Evolutionary conservation across 2,113 vertebrate genomes (phyloP).

Genomic region (Trachemys scripta): DNA sequence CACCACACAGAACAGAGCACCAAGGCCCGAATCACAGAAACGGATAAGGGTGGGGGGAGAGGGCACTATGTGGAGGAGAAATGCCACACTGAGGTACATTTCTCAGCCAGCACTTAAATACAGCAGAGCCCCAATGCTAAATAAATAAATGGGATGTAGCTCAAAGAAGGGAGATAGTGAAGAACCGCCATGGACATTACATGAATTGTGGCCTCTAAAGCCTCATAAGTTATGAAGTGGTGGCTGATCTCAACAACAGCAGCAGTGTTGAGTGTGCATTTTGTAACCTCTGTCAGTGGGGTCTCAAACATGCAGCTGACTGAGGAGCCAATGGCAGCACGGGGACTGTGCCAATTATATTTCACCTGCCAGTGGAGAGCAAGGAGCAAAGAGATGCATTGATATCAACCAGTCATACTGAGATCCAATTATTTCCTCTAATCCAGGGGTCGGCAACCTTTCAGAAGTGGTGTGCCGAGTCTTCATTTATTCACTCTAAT

Average conservation of each 20-base stretch:
- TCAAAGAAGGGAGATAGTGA: background rate
- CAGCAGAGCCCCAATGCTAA: background rate
- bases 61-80: background rate
- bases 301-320: background rate
- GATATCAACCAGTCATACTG: background rate
- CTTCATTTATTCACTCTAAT: no score
- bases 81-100: background rate
- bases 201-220: background rate
- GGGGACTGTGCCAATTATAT: background rate
- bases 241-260: background rate
- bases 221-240: rapidly evolving
- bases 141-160: background rate
- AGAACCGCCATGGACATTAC: background rate
- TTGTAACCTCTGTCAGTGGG: no score
- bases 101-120: background rate
- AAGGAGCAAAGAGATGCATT: background rate
- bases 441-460: no score
- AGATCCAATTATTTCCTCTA: background rate
- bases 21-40: background rate
- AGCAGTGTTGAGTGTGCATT: background rate
- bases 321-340: background rate
- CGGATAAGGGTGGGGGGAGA: background rate
- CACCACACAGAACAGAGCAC: background rate
- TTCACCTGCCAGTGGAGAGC: background rate
- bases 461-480: no score